phyloP scores from a whole-genome alignment of 2,888 invertebrate genomes.

The Hydriomena furcata region DNA sequence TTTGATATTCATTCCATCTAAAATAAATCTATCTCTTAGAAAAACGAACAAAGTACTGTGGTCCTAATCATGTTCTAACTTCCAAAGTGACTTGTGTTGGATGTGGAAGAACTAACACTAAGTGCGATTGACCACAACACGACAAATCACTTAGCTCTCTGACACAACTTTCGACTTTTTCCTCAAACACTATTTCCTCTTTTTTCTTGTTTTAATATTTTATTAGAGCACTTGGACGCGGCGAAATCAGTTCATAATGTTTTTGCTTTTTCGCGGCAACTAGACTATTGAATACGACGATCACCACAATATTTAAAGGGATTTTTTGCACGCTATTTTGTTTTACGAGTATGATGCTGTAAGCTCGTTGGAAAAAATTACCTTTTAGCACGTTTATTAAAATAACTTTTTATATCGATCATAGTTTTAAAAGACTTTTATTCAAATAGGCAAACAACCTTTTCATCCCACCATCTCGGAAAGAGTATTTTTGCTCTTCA shows the following conservation, averaged over 20 bases:
- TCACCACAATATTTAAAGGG: constrained; percentile 8
- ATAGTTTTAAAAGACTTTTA: no score
- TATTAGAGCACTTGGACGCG: constrained; percentile 39
- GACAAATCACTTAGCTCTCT: constrained; percentile 75
- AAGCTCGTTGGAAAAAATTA: not conserved
- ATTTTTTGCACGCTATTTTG: constrained; percentile 4
- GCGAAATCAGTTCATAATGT: constrained; percentile 24
- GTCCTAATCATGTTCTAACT: constrained; percentile 37
- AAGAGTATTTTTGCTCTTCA: no score
- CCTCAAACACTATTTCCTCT: constrained; percentile 37
- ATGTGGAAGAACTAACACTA: constrained; percentile 57
- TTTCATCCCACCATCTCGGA: no score
- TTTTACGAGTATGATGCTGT: no score
- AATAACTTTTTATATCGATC: no score
- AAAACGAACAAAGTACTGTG: not conserved
- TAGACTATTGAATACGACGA: constrained; percentile 31
- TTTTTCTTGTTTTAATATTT: constrained; percentile 43
- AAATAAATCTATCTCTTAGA: not conserved
- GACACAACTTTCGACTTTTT: constrained; percentile 56
- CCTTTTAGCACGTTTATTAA: no score
- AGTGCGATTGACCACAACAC: constrained; percentile 73
- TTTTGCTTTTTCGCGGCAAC: constrained; percentile 22
- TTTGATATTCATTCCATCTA: no score
- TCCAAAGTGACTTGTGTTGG: constrained; percentile 55
- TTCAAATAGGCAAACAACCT: no score